Percentiles rank a stretch among this genome's conserved stretches.
These are phyloP conservation scores for Chiroxiphia lanceolata DNA, from an alignment of 2,797 vertebrate species.

Conservation along the genomic window DNA sequence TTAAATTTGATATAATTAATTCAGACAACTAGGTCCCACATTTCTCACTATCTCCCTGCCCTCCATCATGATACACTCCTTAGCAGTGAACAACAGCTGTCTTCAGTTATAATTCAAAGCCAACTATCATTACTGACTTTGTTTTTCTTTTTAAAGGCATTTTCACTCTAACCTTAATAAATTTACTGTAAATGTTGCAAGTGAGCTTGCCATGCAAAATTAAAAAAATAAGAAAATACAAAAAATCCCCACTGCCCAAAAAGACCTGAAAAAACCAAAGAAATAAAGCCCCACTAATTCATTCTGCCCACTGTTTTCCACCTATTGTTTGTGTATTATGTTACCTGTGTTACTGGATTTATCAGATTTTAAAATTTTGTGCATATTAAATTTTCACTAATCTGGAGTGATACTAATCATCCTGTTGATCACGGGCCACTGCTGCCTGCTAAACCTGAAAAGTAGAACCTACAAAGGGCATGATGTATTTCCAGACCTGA, in stretches of 20 bases:
- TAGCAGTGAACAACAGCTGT: fast-evolving
- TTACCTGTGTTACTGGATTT: background rate
- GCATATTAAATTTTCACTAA: background rate
- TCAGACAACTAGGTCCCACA: background rate
- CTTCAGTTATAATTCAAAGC: background rate
- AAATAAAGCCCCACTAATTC: fast-evolving
- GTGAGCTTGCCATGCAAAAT: background rate
- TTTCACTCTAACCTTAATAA: background rate
- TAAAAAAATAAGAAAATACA: fast-evolving
- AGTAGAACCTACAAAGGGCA: background rate
- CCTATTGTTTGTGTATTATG: background rate
- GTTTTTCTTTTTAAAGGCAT: background rate
- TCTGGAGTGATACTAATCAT: background rate
- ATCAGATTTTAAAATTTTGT: background rate
- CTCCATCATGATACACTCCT: background rate
- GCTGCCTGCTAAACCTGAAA: background rate
- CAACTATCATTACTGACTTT: background rate
- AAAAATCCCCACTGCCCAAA: fast-evolving
- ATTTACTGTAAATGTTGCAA: background rate
- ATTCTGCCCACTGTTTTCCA: background rate
- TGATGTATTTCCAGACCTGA: background rate
- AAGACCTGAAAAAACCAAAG: fast-evolving
- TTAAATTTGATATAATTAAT: background rate
- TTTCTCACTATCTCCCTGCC: background rate
- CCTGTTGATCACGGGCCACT: fast-evolving